phyloP scores from a whole-genome alignment of 2,888 invertebrate species.

The Drosophila aldrichi region DNA sequence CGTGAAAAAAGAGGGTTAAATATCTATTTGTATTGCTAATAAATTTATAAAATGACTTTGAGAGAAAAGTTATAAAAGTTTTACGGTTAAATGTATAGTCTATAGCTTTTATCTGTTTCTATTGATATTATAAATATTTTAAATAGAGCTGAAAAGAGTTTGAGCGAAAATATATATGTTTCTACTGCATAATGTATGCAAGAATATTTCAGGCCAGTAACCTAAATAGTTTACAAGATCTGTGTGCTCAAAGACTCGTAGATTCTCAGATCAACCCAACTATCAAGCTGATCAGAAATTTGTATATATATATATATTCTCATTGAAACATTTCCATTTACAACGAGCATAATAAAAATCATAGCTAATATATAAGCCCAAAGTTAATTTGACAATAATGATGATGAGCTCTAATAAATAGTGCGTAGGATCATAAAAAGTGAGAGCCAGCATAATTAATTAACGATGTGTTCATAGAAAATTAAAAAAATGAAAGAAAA shows the following conservation, averaged over 20 bases:
- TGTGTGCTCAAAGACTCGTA: background rate
- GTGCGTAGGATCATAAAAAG: slow-evolving; percentile 21
- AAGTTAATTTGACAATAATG: slow-evolving; percentile 4
- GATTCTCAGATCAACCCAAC: no score
- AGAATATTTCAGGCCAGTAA: background rate
- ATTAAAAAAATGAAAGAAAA: background rate
- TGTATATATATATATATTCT: no score
- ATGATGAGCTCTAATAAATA: slow-evolving; percentile 15
- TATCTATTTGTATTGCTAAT: background rate
- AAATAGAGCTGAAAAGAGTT: no score
- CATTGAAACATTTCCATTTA: background rate
- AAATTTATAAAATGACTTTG: background rate
- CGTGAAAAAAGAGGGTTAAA: background rate
- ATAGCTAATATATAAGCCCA: background rate
- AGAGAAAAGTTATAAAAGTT: background rate
- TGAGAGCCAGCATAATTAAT: slow-evolving; percentile 33
- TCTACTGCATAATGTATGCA: no score
- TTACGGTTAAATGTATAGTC: background rate
- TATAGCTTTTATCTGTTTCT: no score
- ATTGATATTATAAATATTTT: background rate
- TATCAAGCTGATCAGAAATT: no score
- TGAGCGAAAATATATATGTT: background rate
- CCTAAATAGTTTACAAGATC: background rate
- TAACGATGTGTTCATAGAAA: slow-evolving; percentile 15
- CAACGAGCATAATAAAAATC: background rate